A percentile compares a stretch with the other conserved stretches of the same genome.
Conservation (phyloP, 1,140 invertebrate genomes). For the Subanguina moxae region DNA sequence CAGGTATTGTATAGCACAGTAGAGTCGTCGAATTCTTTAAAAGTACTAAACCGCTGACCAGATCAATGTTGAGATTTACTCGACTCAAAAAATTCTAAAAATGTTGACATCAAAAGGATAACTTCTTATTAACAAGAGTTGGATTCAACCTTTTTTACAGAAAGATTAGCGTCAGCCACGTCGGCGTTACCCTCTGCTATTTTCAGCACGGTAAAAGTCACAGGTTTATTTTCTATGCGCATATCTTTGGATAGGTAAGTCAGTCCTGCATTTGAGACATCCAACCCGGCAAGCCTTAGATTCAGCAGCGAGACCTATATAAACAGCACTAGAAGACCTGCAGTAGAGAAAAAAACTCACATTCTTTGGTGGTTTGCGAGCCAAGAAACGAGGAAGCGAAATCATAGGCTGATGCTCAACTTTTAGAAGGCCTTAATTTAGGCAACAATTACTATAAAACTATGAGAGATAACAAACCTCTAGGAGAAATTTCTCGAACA, state of each 20-base stretch:
- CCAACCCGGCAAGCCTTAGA: conserved; percentile 52
- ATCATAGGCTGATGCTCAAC: conserved; percentile 53
- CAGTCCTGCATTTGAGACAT: conserved; percentile 51
- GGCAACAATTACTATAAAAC: too few relatives aligned
- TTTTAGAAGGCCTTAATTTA: conserved; percentile 32
- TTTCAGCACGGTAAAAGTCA: conserved; percentile 54
- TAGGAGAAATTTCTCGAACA: conserved; percentile 38
- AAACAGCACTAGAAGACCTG: conserved; percentile 2
- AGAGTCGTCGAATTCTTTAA: too few relatives aligned
- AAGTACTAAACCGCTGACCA: conserved; percentile 10
- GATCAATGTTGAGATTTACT: conserved; percentile 53
- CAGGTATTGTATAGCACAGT: too few relatives aligned
- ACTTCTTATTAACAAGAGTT: conserved; percentile 5
- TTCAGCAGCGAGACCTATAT: conserved; percentile 47
- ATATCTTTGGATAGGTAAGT: conserved; percentile 53
- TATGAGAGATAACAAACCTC: not conserved
- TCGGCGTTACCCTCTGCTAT: conserved; percentile 34
- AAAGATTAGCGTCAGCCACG: conserved; percentile 36
- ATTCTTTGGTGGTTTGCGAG: conserved; percentile 13
- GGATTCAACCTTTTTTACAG: conserved; percentile 36
- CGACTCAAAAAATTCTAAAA: conserved; percentile 26
- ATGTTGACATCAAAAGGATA: not conserved
- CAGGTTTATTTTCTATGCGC: conserved; percentile 40
- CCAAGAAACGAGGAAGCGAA: conserved; percentile 38
- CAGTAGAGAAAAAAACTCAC: conserved; percentile 22